Conservation (phyloP, 64 coral and sea anemone species). For the Anthopleura sola region DNA sequence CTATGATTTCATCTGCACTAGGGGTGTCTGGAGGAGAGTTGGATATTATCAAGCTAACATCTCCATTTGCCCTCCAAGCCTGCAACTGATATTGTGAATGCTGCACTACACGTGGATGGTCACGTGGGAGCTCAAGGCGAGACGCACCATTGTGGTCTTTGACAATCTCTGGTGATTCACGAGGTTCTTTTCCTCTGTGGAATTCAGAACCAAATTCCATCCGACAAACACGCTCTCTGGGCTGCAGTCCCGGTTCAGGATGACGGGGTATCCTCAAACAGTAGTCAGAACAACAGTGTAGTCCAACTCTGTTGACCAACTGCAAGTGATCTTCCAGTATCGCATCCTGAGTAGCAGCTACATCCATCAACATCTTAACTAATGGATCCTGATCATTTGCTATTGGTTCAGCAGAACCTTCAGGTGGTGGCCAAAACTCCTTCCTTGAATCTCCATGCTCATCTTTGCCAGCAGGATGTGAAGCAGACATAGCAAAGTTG, state of each 20-base stretch:
- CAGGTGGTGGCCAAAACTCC: too few species aligned
- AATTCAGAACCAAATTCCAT: constrained; percentile 42
- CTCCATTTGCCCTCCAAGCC: constrained; percentile 40
- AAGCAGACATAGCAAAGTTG: constrained; percentile 49
- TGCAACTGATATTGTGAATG: constrained; percentile 30
- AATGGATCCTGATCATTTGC: constrained; percentile 50
- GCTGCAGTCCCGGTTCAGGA: constrained; percentile 33
- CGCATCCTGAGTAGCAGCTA: constrained; percentile 34
- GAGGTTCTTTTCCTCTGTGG: constrained; percentile 13
- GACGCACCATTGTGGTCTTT: constrained; percentile 32
- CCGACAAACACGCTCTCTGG: constrained; percentile 25
- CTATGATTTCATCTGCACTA: constrained; percentile 46
- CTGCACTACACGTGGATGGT: constrained; percentile 37
- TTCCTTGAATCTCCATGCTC: constrained; percentile 24
- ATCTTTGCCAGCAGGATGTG: constrained; percentile 45
- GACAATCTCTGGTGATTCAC: constrained; percentile 15
- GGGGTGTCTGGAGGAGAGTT: constrained; percentile 36
- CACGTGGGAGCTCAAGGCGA: constrained; percentile 16
- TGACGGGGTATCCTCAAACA: constrained; percentile 34
- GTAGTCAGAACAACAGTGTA: constrained; percentile 37
- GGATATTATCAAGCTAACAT: constrained; percentile 29
- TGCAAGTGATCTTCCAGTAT: constrained; percentile 40
- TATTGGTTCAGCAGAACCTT: too few species aligned
- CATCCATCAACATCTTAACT: constrained; percentile 47
- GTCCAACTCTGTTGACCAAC: constrained; percentile 26